Base-by-base conservation (phyloP, 2,113 vertebrate genomes). In the Lanius collurio region DNA sequence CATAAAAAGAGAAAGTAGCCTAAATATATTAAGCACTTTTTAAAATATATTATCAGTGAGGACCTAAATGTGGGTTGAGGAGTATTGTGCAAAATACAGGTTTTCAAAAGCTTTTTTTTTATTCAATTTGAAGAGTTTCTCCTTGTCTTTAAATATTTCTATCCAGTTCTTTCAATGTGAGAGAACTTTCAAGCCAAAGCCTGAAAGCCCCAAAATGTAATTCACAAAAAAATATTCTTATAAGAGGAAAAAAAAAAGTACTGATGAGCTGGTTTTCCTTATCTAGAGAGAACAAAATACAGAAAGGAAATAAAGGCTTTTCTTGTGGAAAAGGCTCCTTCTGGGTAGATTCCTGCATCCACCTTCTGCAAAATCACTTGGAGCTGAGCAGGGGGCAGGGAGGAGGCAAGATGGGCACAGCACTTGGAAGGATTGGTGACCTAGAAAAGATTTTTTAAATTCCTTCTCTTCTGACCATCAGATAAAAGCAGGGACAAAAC, bases 401-500 rank as follows among this genome's bases (percentile, higher is more conserved):
- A 83, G 68, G 30, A 56, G 77, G 87, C 65, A 79, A 89, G 91
- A 95, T 19, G 77, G 74, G 89, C 77, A 94, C 2, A 94, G 67
- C 3, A 1, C 87, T 91, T 87, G 95, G 94, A 95, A 94, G 91
- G 74, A 94, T 82, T 1, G 0, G 27, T 94, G 95, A 94, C 95
- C 87, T 95, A 95, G 95, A 91, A 95, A 95, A 93, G 74, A 96
- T 95, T 84, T 97, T 91, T 69, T 14, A 90, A 89, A 97, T 95
- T 96, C 95, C 84, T 96, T 84, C 11, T 10, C 62, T 95, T 94
- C 91, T 93, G 74, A 53, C 83, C 47, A 94, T 97, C 96, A 94
- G 96, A 97, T 96, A 95, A 97, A 96, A 92, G 44, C 53, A 3
- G 9, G 81, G 91, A 57, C 83, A 70, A 74, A 95, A 92, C 83